Percentiles rank a stretch among this genome's conserved stretches.
phyloP scores from a whole-genome alignment of 2,113 vertebrate species.

The Carassius gibelio region DNA sequence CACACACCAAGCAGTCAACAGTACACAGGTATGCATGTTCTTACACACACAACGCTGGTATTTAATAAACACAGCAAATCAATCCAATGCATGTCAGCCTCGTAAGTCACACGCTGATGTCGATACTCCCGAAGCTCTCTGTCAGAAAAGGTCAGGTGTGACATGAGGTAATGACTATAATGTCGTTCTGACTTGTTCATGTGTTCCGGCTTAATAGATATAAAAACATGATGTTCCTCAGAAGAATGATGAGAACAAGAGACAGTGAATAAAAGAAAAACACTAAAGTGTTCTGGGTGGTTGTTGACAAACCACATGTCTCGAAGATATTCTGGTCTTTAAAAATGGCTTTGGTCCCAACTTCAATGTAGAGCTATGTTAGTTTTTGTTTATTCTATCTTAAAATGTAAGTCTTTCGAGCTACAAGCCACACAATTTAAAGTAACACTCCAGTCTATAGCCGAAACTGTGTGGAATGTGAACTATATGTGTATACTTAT shows the following conservation, averaged over 20 bases:
- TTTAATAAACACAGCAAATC: conserved; percentile 15
- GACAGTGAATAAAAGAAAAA: neutral
- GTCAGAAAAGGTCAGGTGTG: conserved; percentile 29
- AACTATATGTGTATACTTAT: too few species aligned
- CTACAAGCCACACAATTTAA: too few species aligned
- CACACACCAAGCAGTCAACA: neutral
- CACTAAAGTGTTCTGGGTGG: neutral
- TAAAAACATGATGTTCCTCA: neutral
- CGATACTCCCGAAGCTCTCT: conserved; percentile 7
- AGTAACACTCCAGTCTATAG: neutral
- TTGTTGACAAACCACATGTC: neutral
- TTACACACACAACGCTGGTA: conserved; percentile 7
- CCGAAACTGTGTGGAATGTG: neutral
- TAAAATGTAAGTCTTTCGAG: too few species aligned
- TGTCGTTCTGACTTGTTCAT: neutral
- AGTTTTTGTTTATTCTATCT: too few species aligned
- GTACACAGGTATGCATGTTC: neutral
- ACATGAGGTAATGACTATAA: conserved; percentile 6
- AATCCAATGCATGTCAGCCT: neutral
- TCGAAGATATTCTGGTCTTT: too few species aligned
- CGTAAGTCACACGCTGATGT: neutral
- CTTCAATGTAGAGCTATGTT: too few species aligned
- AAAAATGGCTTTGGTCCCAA: too few species aligned
- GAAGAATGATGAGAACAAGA: neutral
- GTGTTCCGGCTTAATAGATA: conserved; percentile 1